Base-by-base conservation (phyloP, 2,888 invertebrate species). In the Polylopha cassiicola region DNA sequence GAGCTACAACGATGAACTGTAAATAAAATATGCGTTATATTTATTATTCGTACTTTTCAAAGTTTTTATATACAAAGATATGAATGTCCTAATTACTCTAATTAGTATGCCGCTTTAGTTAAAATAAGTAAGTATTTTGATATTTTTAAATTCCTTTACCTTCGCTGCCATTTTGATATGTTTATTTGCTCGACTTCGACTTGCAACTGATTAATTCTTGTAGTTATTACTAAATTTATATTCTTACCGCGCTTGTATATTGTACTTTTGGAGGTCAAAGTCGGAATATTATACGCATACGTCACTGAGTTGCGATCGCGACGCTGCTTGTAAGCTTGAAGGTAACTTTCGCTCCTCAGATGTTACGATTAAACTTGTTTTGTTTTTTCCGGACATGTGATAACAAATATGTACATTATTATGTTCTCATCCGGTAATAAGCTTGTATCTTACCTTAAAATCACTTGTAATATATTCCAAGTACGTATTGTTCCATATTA, bases 1-100 rank as follows among this genome's bases (percentile, higher is more conserved):
- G 44, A 17, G 73, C 65, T 6, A 75, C 51, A 27, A 71, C 50
- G 43, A 70, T 49, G 37, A 74, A 61, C 75, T 88, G 65, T 53
- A 73, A 61, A 59, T 57, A 49, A 66, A 58, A 42, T 17, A 34
- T 34, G 14, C 22, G 8, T 1, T 24, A 17, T 21, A n/a, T 10
- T 8, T 29, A 1, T 18, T 7, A 23, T 3, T 2, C 3, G 1
- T 18, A 10, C 6, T 7, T n/a, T 22, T 6, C 2, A 4, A 9
- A 8, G n/a, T n/a, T n/a, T n/a, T n/a, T n/a, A n/a, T n/a, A n/a
- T n/a, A n/a, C n/a, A n/a, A n/a, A n/a, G n/a, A n/a, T n/a, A n/a
- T n/a, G n/a, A n/a, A n/a, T n/a, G n/a, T n/a, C n/a, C n/a, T n/a
- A n/a, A n/a, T n/a, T n/a, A n/a, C n/a, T n/a, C n/a, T 4, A 5